Conservation (phyloP, 2,888 invertebrate species). For the Branchellion lobata region DNA sequence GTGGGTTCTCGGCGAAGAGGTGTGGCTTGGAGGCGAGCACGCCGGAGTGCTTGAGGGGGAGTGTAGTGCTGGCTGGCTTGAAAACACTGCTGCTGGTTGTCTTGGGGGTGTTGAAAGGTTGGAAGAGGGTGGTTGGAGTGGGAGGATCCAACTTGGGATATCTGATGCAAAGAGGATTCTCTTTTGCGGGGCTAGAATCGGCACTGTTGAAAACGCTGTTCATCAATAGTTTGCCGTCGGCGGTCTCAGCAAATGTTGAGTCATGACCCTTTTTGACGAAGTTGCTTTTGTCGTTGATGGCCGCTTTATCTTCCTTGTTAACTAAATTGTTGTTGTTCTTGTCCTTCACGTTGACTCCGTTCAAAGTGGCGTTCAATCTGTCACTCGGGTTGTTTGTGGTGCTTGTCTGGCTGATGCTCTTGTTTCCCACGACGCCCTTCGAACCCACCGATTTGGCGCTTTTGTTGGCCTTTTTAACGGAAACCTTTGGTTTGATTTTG, state of each 20-base stretch:
- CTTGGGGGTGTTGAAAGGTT: not conserved
- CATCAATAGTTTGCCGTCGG: not conserved
- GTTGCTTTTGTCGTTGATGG: not conserved
- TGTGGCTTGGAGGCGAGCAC: not conserved
- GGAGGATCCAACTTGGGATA: not conserved
- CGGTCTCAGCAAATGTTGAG: not conserved
- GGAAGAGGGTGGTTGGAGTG: not conserved
- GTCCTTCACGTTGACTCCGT: slow-evolving; percentile 1
- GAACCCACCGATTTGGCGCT: not conserved
- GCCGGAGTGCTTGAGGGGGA: not conserved
- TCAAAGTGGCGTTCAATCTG: not conserved
- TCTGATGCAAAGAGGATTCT: not conserved
- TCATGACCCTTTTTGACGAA: not conserved
- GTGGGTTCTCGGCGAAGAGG: not conserved
- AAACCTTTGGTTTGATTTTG: not conserved
- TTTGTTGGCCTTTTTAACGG: not conserved
- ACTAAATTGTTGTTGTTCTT: not conserved
- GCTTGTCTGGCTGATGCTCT: not conserved
- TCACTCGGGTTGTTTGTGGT: not conserved
- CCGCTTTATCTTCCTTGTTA: not conserved
- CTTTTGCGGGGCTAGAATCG: too few relatives aligned
- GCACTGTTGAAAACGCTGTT: slow-evolving; percentile 5
- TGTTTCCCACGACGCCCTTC: not conserved
- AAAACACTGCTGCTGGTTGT: not conserved
- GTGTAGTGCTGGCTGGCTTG: not conserved